phyloP scores from a whole-genome alignment of 2,113 vertebrate genomes.

The Rafetus swinhoei region DNA sequence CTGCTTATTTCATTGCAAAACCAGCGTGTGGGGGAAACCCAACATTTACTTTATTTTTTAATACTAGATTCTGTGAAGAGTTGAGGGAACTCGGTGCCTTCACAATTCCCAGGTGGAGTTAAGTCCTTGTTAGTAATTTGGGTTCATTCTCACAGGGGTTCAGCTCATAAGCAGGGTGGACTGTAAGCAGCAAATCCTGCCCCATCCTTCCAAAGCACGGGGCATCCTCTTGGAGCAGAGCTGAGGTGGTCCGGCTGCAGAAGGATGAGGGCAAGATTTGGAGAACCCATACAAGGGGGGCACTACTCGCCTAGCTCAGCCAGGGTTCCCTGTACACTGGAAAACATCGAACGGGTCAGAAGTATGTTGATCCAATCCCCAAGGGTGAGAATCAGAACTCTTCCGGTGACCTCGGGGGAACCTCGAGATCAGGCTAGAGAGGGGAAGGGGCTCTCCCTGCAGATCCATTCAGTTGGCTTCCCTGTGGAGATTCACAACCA shows the following conservation, averaged over 20 bases:
- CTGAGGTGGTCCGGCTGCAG: neutral
- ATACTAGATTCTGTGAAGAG: neutral
- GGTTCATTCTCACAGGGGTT: neutral
- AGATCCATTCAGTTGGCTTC: neutral
- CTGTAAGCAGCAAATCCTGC: neutral
- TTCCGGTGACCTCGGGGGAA: neutral
- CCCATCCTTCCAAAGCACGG: neutral
- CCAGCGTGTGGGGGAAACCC: fast-evolving
- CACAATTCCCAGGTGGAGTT: neutral
- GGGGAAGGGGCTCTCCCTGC: neutral
- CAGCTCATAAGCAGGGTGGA: neutral
- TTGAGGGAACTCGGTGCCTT: too few relatives aligned
- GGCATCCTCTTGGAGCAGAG: neutral
- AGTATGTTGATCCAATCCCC: neutral
- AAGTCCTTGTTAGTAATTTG: neutral
- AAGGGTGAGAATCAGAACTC: neutral
- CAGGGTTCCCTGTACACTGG: neutral
- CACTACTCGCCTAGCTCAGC: neutral
- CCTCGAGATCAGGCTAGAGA: neutral
- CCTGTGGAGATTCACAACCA: neutral
- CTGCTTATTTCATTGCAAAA: neutral
- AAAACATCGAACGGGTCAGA: neutral
- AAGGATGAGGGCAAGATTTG: neutral
- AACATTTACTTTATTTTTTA: neutral
- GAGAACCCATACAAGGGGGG: neutral